Evolutionary conservation across 2,113 vertebrate species (phyloP), one percentile per base, ranked within the genome.

Genomic region (Haemorhous mexicanus): DNA sequence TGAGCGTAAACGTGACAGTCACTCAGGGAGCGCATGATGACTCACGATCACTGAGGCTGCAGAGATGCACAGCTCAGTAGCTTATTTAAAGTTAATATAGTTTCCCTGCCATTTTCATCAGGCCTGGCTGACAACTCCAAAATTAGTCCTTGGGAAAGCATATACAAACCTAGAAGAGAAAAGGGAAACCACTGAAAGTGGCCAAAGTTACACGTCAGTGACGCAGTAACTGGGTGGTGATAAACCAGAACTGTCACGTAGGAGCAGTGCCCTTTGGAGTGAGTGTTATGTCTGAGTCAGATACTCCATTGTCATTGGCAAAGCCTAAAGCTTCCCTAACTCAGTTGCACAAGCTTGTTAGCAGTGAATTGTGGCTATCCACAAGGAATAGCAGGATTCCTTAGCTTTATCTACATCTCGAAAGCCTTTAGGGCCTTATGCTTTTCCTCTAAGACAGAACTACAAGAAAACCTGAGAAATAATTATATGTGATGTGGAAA

Each of bases 81-180:
- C 21, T 85, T 92, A 47, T 87, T 94, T 95, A 95, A 96, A 97
- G 78, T 93, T 95, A 94, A 85, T 93, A 76, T 43, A 67, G 74
- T 87, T 90, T 92, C 69, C 89, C 72, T 84, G 37, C 78, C 78
- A 86, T 90, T 96, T 90, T 96, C 81, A 85, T 94, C 91, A 96
- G 74, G 72, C 49, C 90, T 94, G 84, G 64, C 69, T 96, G 92
- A 95, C 56, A 78, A 64, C 84, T 89, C 94, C 70, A 89, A 74
- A 96, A 91, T 88, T 47, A 90, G 52, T 89, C 63, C 39, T 58
- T 46, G 32, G 8, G 22, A 92, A 83, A 83, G 10, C 47, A n/a
- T 55, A 49, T 32, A 61, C 12, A 83, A 85, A 80, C 15, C 6
- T 26, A 64, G 55, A 68, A 64, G 15, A 79, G 32, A 79, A 88